Evolutionary conservation across 2,113 vertebrate species (phyloP), one percentile per base, ranked within the genome.

Genomic region (Marmota flaviventris): DNA sequence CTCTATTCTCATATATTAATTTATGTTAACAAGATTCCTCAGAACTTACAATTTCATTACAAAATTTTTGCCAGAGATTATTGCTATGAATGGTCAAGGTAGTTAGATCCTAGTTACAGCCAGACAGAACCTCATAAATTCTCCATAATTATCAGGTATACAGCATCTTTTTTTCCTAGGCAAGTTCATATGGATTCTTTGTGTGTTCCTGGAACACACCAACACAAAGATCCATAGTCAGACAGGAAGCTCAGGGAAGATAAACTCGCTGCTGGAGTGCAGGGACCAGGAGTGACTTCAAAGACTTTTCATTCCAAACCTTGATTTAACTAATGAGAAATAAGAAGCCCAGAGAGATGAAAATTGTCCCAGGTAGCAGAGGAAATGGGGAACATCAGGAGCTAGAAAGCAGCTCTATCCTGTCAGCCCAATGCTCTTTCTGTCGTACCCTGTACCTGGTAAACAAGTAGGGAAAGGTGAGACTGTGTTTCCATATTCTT

Each of bases 241-340:
- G 67, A 6, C 70, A 70, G 78, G 51, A 42, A 89, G 22, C 20
- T 67, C 76, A 12, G 22, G 53, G 29, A 53, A 78, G 29, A 85
- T 13, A 34, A 12, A 0, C 8, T 73, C 39, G 17, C 25, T 8
- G 32, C 51, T 63, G 72, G 9, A n/a, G 0, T 16, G 18, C 48
- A 20, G 20, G 56, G n/a, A 22, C 53, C 45, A 61, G 22, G 27
- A 24, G 16, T 39, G 75, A 61, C 69, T 27, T 51, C 45, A 72
- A 32, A 77, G 1, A 13, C 11, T 42, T 39, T 48, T 65, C 25
- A 10, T 4, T 29, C 34, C 37, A 58, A 65, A 61, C 37, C 61
- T 45, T 86, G 56, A 78, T 48, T 86, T 65, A 10, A 42, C 79
- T 51, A 11, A 17, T 2, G 22, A 89, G 65, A 18, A 42, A 29